Evolutionary conservation across 2,113 vertebrate species (phyloP).

Genomic region (Ploceus nigricollis): DNA sequence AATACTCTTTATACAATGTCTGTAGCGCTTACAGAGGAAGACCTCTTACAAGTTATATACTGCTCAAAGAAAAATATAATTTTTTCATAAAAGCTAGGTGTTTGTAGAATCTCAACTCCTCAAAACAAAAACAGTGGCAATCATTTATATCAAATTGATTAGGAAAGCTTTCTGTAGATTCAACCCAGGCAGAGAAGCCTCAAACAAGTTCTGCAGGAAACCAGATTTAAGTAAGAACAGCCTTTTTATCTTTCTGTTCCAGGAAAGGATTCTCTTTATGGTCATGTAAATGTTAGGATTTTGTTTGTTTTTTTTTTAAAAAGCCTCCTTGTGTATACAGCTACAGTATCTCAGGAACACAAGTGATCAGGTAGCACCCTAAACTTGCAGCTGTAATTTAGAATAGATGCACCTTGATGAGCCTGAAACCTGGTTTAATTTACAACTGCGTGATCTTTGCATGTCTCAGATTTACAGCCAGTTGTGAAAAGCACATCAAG

Average conservation of each 20-base stretch:
- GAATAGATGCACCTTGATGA: background rate
- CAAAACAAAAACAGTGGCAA: background rate
- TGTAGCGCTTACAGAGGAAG: background rate
- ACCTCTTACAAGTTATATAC: background rate
- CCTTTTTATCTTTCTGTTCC: background rate
- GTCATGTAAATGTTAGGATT: background rate
- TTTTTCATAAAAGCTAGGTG: background rate
- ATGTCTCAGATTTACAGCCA: background rate
- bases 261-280: background rate
- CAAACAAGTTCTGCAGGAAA: conserved; percentile 31
- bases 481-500: background rate
- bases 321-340: background rate
- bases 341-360: background rate
- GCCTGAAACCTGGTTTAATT: background rate
- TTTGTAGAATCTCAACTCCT: background rate
- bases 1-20: background rate
- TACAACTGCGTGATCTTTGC: background rate
- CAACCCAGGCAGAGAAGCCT: conserved; percentile 7
- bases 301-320: background rate
- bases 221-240: conserved; percentile 23
- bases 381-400: background rate
- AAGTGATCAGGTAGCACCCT: background rate
- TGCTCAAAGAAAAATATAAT: background rate
- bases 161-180: conserved; percentile 3
- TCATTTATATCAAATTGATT: background rate